These are phyloP conservation scores for Molossus alvarezi DNA, from an alignment of 2,797 vertebrate species.

Conservation along the genomic window DNA sequence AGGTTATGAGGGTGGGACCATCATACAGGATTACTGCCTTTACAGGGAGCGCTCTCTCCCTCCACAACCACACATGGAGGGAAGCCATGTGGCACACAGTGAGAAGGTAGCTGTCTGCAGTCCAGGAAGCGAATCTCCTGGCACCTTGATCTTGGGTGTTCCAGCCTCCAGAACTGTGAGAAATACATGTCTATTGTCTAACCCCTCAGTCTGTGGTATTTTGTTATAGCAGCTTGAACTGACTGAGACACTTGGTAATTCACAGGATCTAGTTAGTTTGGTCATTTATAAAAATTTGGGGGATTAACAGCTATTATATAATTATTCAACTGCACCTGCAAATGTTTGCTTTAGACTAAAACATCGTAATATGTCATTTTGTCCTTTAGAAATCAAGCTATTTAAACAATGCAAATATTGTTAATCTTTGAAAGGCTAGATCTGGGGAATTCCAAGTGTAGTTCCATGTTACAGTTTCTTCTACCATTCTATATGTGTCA, in stretches of 20 bases:
- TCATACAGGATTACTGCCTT: background rate
- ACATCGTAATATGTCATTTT: background rate
- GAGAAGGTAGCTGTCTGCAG: background rate
- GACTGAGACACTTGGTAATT: background rate
- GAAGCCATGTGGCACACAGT: background rate
- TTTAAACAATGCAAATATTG: background rate
- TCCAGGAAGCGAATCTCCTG: background rate
- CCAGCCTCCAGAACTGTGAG: background rate
- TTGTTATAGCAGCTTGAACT: background rate
- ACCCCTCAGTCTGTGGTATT: too few relatives aligned
- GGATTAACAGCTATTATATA: background rate
- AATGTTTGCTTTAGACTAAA: background rate
- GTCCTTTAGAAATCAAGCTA: constrained; percentile 12
- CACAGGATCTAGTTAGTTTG: background rate
- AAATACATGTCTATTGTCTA: background rate
- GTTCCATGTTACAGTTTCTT: background rate
- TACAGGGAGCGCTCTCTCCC: background rate
- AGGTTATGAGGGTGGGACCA: background rate
- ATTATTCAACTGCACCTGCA: constrained; percentile 5
- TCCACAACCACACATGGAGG: background rate
- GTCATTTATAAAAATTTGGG: background rate
- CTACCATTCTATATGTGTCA: background rate
- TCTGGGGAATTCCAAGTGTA: constrained; percentile 27
- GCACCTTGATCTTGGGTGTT: background rate
- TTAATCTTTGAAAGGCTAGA: background rate